phyloP scores from a whole-genome alignment of 2,888 invertebrate species.

The Stictocephala bisonia region DNA sequence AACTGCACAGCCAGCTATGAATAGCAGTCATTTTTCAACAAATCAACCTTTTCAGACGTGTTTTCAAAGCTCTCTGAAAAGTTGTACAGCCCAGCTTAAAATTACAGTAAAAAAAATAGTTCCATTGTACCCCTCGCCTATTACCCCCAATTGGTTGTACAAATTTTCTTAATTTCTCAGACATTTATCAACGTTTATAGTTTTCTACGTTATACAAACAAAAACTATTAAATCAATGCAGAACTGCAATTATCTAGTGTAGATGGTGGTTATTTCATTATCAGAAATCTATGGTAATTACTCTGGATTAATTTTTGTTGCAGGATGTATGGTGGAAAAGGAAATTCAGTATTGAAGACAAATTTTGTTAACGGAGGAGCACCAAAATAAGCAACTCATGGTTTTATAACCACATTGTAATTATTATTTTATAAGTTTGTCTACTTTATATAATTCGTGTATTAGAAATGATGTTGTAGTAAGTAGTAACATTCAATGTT shows the following conservation, averaged over 20 bases:
- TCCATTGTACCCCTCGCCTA: too few relatives aligned
- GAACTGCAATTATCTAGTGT: too few relatives aligned
- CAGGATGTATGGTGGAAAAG: slow-evolving; percentile 40
- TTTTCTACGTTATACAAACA: background rate
- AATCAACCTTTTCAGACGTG: too few relatives aligned
- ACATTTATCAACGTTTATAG: background rate
- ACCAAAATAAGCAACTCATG: slow-evolving; percentile 34
- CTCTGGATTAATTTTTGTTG: background rate
- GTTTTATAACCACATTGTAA: slow-evolving; percentile 20
- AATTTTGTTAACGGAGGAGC: slow-evolving; percentile 43
- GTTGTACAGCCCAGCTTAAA: too few relatives aligned
- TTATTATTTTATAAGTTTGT: slow-evolving; percentile 37
- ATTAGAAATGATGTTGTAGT: slow-evolving; percentile 14
- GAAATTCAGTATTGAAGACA: slow-evolving; percentile 30
- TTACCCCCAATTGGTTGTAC: too few relatives aligned
- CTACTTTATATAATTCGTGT: slow-evolving; percentile 34
- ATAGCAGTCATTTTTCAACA: too few relatives aligned
- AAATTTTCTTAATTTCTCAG: background rate
- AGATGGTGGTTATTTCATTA: too few relatives aligned
- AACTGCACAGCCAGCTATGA: too few relatives aligned
- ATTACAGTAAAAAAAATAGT: too few relatives aligned
- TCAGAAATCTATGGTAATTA: background rate
- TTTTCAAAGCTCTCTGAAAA: too few relatives aligned
- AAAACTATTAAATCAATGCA: too few relatives aligned
- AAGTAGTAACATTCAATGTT: slow-evolving; percentile 15